phyloP scores from a whole-genome alignment of 2,888 invertebrate species.

The Drosophila birchii region DNA sequence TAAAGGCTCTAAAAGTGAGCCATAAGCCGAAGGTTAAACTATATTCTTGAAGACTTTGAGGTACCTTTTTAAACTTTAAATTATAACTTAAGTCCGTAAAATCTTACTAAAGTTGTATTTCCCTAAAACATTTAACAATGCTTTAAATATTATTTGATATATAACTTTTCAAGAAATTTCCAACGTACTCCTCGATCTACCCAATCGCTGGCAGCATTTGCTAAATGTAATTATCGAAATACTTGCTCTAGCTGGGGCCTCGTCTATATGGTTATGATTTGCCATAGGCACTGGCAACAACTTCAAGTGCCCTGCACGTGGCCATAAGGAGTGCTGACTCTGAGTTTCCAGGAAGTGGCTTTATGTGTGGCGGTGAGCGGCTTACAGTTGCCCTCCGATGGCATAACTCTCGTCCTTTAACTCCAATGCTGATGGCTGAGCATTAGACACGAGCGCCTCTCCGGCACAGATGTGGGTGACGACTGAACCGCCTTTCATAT shows the following conservation, averaged over 20 bases:
- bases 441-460: conserved; percentile 34
- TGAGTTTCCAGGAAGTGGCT: conserved; percentile 21
- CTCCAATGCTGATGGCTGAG: conserved; percentile 9
- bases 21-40: neutral
- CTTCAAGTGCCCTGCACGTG: conserved; percentile 62
- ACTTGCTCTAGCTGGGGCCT: conserved; percentile 55
- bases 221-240: conserved; percentile 78
- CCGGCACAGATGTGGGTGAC: conserved; percentile 58
- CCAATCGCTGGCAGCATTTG: conserved; percentile 35
- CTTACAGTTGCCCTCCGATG: conserved; percentile 4
- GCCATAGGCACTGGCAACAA: conserved; percentile 16
- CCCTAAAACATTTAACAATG: no score
- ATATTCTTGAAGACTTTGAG: no score
- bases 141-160: no score
- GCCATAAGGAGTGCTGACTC: conserved; percentile 51
- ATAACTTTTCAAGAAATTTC: no score
- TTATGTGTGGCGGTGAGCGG: conserved; percentile 11
- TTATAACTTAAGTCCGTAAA: no score
- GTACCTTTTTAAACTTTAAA: no score
- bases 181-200: conserved; percentile 6
- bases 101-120: no score
- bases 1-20: no score
- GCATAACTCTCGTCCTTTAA: conserved; percentile 30
- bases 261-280: conserved; percentile 27
- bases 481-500: conserved; percentile 18